A percentile compares a stretch with the other conserved stretches of the same genome.
These are phyloP conservation scores for Corbicula japonica DNA, from an alignment of 2,888 invertebrate genomes.

Conservation along the genomic window DNA sequence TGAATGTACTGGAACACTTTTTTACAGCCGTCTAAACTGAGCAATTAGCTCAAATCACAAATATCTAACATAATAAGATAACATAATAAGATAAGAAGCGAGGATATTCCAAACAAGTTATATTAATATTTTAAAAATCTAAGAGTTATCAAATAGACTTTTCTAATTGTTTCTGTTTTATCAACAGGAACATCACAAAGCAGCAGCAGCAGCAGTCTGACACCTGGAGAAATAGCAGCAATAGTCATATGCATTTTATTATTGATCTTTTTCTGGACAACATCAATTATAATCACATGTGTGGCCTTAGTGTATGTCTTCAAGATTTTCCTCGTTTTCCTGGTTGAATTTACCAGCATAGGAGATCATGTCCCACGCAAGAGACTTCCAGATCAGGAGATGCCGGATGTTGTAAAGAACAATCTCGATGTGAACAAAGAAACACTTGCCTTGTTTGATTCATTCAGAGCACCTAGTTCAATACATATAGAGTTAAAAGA, in stretches of 20 bases:
- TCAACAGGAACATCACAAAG: background rate
- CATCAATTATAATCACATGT: background rate
- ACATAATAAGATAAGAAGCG: too few relatives aligned
- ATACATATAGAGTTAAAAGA: too few relatives aligned
- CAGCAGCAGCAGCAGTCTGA: conserved; percentile 13
- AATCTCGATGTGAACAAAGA: background rate
- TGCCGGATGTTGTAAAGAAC: conserved; percentile 1
- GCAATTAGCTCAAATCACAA: too few relatives aligned
- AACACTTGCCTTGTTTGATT: conserved; percentile 1
- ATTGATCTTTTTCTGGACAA: conserved; percentile 18
- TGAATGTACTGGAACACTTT: too few relatives aligned
- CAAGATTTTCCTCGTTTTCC: background rate
- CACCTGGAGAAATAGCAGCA: conserved; percentile 44
- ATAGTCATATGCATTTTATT: conserved; percentile 51
- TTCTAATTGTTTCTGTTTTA: background rate
- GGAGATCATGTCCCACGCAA: conserved; percentile 17
- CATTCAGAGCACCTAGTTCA: conserved; percentile 6
- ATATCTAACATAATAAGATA: background rate
- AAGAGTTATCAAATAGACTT: too few relatives aligned
- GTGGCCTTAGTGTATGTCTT: background rate
- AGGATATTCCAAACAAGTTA: too few relatives aligned
- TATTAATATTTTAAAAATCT: too few relatives aligned
- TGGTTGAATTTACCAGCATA: conserved; percentile 5
- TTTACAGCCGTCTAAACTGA: too few relatives aligned
- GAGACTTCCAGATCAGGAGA: background rate